A percentile compares a stretch with the other conserved stretches of the same genome.
Conservation (phyloP, 37 sponge, comb jelly and placozoan species). For the Diacarnus erythraeanus region DNA sequence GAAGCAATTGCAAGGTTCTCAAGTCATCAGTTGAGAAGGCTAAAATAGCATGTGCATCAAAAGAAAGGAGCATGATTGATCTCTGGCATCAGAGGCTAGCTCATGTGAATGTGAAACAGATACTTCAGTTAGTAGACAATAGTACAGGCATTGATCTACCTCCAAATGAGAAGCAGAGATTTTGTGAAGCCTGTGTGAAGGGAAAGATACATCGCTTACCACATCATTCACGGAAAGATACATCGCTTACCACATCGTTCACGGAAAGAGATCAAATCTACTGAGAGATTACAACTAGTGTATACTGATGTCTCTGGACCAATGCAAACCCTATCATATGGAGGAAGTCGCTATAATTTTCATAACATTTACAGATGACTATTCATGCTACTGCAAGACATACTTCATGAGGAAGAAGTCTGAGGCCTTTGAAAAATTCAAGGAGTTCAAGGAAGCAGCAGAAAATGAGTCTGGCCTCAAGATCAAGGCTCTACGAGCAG, state of each 20-base stretch:
- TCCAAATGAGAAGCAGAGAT: constrained; percentile 3
- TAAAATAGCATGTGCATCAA: constrained; percentile 6
- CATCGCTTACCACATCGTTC: constrained; percentile 19
- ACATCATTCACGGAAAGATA: no score
- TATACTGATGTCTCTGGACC: constrained; percentile 63
- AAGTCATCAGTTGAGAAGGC: constrained; percentile 9
- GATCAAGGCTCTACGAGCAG: constrained; percentile 33
- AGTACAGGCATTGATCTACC: constrained; percentile 26
- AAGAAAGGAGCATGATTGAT: constrained; percentile 11
- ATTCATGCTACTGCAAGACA: constrained; percentile 36
- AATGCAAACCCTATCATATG: constrained; percentile 52
- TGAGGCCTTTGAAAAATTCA: constrained; percentile 48
- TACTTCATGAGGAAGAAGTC: constrained; percentile 54
- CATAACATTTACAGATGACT: constrained; percentile 63
- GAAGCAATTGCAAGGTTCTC: constrained; percentile 31
- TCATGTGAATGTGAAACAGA: constrained; percentile 15
- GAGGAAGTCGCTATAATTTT: constrained; percentile 62
- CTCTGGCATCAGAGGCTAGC: constrained; percentile 67
- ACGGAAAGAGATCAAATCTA: constrained; percentile 27
- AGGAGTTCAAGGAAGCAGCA: constrained; percentile 53
- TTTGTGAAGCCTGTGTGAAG: constrained; percentile 52
- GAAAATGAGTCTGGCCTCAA: constrained; percentile 27
- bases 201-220: no score
- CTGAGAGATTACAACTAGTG: constrained; percentile 26
- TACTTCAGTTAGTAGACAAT: constrained; percentile 10